Percentiles rank a stretch among this genome's conserved stretches.
These are phyloP conservation scores for Eremophila alpestris DNA, from an alignment of 2,797 vertebrate genomes.

Conservation along the genomic window DNA sequence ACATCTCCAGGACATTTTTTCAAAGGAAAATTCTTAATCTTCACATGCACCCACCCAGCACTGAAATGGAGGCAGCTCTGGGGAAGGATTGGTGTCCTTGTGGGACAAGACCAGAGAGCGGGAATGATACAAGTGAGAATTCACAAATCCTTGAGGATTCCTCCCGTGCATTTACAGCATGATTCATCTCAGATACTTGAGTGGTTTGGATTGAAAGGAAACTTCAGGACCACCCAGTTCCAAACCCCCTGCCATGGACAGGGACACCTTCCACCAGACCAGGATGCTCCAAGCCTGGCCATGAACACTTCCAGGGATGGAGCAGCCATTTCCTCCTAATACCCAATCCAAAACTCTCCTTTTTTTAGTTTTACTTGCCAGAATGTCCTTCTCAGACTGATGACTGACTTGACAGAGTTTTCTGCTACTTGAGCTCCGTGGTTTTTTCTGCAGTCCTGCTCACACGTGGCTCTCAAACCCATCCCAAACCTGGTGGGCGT, in stretches of 20 bases:
- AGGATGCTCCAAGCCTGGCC: background rate
- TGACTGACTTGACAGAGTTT: background rate
- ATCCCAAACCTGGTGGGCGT: background rate
- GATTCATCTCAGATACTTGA: background rate
- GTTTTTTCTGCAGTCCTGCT: background rate
- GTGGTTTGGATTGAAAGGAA: background rate
- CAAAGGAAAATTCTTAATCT: background rate
- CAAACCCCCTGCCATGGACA: background rate
- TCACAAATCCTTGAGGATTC: background rate
- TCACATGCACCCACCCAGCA: background rate
- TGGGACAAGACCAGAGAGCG: background rate
- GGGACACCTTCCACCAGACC: rapidly evolving
- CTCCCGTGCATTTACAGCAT: background rate
- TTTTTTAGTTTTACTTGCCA: background rate
- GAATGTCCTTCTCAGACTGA: background rate
- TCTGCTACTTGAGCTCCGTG: background rate
- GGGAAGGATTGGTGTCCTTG: background rate
- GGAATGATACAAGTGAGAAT: background rate
- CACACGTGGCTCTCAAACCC: background rate
- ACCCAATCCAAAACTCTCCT: background rate
- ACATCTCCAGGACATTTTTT: background rate
- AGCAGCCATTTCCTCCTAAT: background rate
- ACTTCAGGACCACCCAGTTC: background rate
- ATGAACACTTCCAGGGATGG: background rate
- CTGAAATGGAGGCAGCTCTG: background rate